Evolutionary conservation across 92 coral and sea anemone genomes (phyloP).

Genomic region (Scolanthus callimorphus): DNA sequence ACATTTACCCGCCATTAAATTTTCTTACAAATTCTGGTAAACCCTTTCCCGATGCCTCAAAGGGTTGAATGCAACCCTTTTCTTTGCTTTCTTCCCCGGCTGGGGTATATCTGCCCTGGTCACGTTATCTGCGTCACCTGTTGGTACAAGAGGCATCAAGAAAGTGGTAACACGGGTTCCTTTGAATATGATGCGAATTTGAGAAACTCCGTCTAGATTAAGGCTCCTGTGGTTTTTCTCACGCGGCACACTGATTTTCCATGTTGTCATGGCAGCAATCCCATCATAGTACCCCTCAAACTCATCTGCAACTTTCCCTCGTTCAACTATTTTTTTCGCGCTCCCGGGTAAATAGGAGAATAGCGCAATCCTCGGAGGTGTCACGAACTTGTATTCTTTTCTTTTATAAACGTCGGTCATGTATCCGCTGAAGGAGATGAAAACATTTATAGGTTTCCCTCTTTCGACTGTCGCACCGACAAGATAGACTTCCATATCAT

Average conservation of each 20-base stretch:
- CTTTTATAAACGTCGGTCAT: constrained; percentile 32
- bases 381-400: constrained; percentile 7
- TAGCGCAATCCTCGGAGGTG: constrained; percentile 28
- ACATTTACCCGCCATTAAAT: too few species aligned
- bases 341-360: constrained; percentile 18
- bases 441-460: constrained; percentile 4
- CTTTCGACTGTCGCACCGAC: constrained; percentile 10
- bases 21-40: too few species aligned
- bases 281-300: constrained; percentile 39
- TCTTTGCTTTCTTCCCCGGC: too few species aligned
- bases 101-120: too few species aligned
- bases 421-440: constrained; percentile 28
- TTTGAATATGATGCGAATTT: too few species aligned
- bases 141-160: too few species aligned
- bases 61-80: too few species aligned
- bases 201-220: constrained; percentile 5
- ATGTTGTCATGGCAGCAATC: constrained; percentile 42
- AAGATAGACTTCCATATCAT: constrained; percentile 24
- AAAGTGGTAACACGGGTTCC: too few species aligned
- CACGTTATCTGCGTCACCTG: too few species aligned
- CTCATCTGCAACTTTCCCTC: constrained; percentile 28
- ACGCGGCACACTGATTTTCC: constrained; percentile 24
- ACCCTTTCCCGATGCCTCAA: too few species aligned
- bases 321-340: constrained; percentile 4
- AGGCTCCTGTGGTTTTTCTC: constrained; percentile 13